These are phyloP conservation scores for Globia sparganii DNA, from an alignment of 2,888 invertebrate species.

Conservation along the genomic window DNA sequence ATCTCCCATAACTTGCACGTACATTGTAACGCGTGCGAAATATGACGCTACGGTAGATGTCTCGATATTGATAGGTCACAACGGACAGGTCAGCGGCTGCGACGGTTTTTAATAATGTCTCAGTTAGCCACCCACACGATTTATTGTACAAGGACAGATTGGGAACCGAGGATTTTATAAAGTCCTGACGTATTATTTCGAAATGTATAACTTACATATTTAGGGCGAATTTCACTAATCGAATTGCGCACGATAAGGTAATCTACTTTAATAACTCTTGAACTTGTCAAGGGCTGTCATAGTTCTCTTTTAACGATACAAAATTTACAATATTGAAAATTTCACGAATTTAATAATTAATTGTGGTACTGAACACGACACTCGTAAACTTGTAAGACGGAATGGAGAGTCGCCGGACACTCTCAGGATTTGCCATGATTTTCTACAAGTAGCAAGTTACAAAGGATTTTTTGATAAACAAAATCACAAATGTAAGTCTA, in stretches of 20 bases:
- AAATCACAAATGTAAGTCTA: too few relatives aligned
- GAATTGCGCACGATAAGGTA: neutral
- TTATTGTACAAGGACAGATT: constrained; percentile 32
- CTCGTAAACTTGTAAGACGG: too few relatives aligned
- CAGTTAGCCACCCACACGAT: constrained; percentile 53
- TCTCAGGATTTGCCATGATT: too few relatives aligned
- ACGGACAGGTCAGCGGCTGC: constrained; percentile 74
- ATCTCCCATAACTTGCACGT: constrained; percentile 64
- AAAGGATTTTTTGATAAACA: too few relatives aligned
- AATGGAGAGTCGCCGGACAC: too few relatives aligned
- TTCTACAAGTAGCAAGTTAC: too few relatives aligned
- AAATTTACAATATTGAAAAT: neutral
- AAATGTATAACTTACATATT: neutral
- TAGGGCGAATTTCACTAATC: neutral
- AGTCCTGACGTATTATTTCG: neutral
- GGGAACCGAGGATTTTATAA: neutral
- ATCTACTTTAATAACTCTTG: neutral
- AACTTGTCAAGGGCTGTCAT: neutral
- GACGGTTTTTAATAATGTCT: constrained; percentile 78
- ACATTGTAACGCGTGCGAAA: constrained; percentile 74
- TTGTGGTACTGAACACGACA: too few relatives aligned
- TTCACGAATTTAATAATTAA: too few relatives aligned
- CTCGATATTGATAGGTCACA: constrained; percentile 81
- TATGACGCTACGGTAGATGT: constrained; percentile 80
- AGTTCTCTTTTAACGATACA: neutral